Percentiles rank a stretch among this genome's conserved stretches.
phyloP scores from a whole-genome alignment of 2,113 vertebrate species.

The Apeltes quadracus region DNA sequence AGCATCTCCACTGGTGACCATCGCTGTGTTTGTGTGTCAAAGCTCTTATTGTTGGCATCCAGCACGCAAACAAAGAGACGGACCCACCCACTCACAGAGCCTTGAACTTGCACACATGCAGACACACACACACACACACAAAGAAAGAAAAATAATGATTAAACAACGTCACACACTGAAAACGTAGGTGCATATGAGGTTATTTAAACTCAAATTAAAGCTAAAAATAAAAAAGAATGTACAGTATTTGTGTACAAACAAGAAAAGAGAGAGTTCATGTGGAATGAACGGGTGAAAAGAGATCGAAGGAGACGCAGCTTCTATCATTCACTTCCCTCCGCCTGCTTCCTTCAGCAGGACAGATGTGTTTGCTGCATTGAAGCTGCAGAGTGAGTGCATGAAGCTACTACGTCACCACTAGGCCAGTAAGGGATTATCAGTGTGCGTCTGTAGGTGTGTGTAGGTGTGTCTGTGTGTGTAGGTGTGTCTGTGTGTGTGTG shows the following conservation, averaged over 20 bases:
- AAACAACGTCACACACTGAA: background rate
- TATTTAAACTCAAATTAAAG: background rate
- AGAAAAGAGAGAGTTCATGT: background rate
- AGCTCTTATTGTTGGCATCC: slow-evolving; percentile 65
- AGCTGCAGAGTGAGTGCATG: slow-evolving; percentile 29
- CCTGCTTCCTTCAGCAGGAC: slow-evolving; percentile 26
- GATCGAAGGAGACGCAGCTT: background rate
- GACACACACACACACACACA: slow-evolving; percentile 21
- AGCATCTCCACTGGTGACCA: slow-evolving; percentile 12
- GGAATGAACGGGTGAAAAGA: background rate
- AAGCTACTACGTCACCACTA: slow-evolving; percentile 49
- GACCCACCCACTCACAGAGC: slow-evolving; percentile 17
- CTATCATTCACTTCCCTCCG: slow-evolving; percentile 7
- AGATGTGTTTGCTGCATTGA: slow-evolving; percentile 35
- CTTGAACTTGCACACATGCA: slow-evolving; percentile 3
- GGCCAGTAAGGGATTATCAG: slow-evolving; percentile 61
- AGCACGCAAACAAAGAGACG: slow-evolving; percentile 52
- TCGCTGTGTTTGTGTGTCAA: slow-evolving; percentile 56
- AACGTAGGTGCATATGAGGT: background rate
- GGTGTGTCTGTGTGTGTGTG: slow-evolving; percentile 23
- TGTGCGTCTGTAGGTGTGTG: slow-evolving; percentile 17
- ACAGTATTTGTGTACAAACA: background rate
- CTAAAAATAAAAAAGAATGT: background rate
- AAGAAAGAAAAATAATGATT: slow-evolving; percentile 19
- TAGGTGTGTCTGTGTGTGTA: slow-evolving; percentile 23